Base-by-base conservation (phyloP, 2,888 invertebrate species). In the Caenorhabditis sp. region DNA sequence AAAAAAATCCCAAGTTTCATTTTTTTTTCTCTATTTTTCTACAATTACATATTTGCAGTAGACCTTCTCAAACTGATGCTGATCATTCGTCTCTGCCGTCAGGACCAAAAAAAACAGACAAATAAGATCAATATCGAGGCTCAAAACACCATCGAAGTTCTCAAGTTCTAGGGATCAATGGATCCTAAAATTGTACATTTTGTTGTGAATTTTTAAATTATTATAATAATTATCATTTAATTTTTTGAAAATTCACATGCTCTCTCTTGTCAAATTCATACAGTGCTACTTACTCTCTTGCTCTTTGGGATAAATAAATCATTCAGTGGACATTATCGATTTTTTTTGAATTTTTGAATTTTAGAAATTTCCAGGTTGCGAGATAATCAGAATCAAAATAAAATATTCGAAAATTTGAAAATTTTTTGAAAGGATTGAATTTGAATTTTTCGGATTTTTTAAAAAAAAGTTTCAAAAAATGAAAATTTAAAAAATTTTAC, bases 41-140 rank as follows among this genome's bases (percentile, higher is more conserved):
- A n/a, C n/a, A 40, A 15, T 9, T 47, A 18, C 4, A 47, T 18
- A 18, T 47, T 47, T 47, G 2, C 47, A 69, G 69, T 69, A 60
- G 69, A 69, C 50, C n/a, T 50, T 5, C 35, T 69, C n/a, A 69
- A 69, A 37, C 58, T 69, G 20, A 22, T 44, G 20, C 13, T 60
- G 32, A 58, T 69, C 35, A 50, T 50, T 50, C 18, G 24, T 1
- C 20, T 69, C 3, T 50, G 60, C 13, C 58, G 35, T 13, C 47
- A 47, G 4, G 47, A 47, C 47, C 18, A 18, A 9, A n/a, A 20
- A 18, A n/a, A 20, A 18, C n/a, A 18, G 47, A 24, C 53, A 1
- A 13, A 22, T 15, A 47, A 20, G 69, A 69, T 51, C 60, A 32
- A 15, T 22, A n/a, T 26, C 4, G 24, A 8, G 50, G 47, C 50